Evolutionary conservation across 2,113 vertebrate genomes (phyloP), one percentile per base, ranked within the genome.

Genomic region (Poecilia latipinna): DNA sequence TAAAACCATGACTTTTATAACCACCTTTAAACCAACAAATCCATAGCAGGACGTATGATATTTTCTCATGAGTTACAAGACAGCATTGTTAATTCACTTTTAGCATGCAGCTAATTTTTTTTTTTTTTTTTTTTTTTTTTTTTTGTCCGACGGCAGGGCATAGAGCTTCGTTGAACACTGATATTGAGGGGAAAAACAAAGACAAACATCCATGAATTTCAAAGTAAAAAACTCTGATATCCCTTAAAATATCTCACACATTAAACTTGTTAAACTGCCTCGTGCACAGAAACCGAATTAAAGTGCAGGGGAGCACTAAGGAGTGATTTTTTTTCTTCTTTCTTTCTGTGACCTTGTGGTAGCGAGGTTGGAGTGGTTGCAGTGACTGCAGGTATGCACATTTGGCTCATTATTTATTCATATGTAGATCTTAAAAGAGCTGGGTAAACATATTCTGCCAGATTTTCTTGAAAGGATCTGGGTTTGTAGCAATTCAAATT

Each of bases 351-450:
- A 57, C 51, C 51, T n/a, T 57, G 51, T n/a, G 3, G 8, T 3
- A n/a, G 22, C 1, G 51, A 22, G 42, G 39, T 17, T 22, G 42
- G 51, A 24, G 51, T 19, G 28, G 39, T 17, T 31, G 42, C 28
- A 32, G 44, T 32, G 19, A 22, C 51, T 68, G 42, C 42, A 68
- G 42, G 39, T 68, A 42, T 68, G 42, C 17, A 26, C 17, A 28
- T 68, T 68, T 51, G 39, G 42, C 66, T 51, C 37, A 31, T 67
- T 51, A 29, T 32, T 51, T 64, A 57, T 57, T 57, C 24, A 57
- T n/a, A n/a, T 57, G 51, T 22, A 57, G 51, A 57, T 57, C 19
- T n/a, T 57, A 57, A 57, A 57, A n/a, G 24, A 57, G 51, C 51
- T 57, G 51, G 10, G 51, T 57, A 24, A 57, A 57, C 24, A 57